Evolutionary conservation across 2,888 invertebrate genomes (phyloP).

Genomic region (Rhingia campestris): DNA sequence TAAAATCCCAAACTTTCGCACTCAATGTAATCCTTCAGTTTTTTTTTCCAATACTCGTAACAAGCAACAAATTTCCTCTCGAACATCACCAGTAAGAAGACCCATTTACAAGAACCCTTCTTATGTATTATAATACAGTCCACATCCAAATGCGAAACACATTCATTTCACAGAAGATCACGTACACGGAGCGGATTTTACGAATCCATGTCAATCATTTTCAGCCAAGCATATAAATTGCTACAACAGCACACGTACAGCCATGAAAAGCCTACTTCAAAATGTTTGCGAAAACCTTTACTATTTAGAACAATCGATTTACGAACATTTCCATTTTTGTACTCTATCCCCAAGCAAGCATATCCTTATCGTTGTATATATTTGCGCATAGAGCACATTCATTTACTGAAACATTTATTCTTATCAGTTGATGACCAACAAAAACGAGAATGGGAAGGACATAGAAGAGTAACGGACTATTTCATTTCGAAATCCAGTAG

Average conservation of each 20-base stretch:
- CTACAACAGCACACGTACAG: conserved; percentile 27
- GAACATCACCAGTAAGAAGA: conserved; percentile 3
- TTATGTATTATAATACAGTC: not conserved
- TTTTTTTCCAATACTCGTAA: conserved; percentile 10
- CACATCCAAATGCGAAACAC: conserved; percentile 40
- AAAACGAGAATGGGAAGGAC: not conserved
- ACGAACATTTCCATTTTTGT: conserved; percentile 32
- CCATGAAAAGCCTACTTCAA: conserved; percentile 30
- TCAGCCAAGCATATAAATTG: conserved; percentile 3
- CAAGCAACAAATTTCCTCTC: conserved; percentile 22
- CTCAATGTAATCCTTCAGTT: conserved; percentile 54
- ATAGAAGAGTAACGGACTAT: not conserved
- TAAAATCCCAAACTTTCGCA: conserved; percentile 63
- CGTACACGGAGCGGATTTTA: conserved; percentile 46
- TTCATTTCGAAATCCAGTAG: conserved; percentile 29
- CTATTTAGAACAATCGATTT: conserved; percentile 58
- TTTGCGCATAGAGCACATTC: conserved; percentile 23
- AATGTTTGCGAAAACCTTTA: conserved; percentile 11
- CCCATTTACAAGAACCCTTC: conserved; percentile 37
- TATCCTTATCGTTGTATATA: conserved; percentile 53
- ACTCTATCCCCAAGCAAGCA: conserved; percentile 40
- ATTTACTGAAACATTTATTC: conserved; percentile 27
- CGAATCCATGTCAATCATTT: conserved; percentile 62
- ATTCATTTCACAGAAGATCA: conserved; percentile 44
- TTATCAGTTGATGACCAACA: conserved; percentile 18